Conservation (phyloP, 2,797 vertebrate species). For the Orestias chungarensis region DNA sequence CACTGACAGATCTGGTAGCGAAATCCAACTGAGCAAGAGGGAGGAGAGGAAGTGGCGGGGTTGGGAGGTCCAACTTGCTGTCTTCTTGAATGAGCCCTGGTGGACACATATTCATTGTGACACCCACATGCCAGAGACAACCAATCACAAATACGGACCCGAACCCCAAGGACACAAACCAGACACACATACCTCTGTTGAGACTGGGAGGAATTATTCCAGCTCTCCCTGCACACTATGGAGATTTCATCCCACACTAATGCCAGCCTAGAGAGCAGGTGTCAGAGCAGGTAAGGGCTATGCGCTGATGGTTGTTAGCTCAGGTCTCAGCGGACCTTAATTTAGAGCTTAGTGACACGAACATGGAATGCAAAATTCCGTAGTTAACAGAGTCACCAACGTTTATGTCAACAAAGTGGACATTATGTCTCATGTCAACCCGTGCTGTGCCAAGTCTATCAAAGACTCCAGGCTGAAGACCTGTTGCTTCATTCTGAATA, state of each 20-base stretch:
- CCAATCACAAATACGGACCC: conserved; percentile 40
- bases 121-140: conserved; percentile 45
- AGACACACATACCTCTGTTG: conserved; percentile 10
- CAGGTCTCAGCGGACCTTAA: conserved; percentile 41
- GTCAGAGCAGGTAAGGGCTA: conserved; percentile 55
- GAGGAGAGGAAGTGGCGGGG: conserved; percentile 6
- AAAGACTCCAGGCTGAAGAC: conserved; percentile 24
- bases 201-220: conserved; percentile 35
- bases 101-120: conserved; percentile 45
- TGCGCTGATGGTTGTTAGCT: conserved; percentile 27
- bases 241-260: conserved; percentile 41
- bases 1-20: conserved; percentile 61
- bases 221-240: conserved; percentile 24
- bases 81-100: conserved; percentile 55
- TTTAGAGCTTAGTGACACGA: conserved; percentile 16
- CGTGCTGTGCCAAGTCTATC: conserved; percentile 34
- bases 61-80: conserved; percentile 49
- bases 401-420: conserved; percentile 51
- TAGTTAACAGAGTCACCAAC: conserved; percentile 33
- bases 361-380: conserved; percentile 20
- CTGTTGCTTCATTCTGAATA: not conserved
- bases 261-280: conserved; percentile 54
- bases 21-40: conserved; percentile 58
- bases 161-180: conserved; percentile 16
- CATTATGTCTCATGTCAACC: conserved; percentile 57